Evolutionary conservation across 2,888 invertebrate species (phyloP), one percentile per base, ranked within the genome.

Genomic region (Trachelus troglodyta): DNA sequence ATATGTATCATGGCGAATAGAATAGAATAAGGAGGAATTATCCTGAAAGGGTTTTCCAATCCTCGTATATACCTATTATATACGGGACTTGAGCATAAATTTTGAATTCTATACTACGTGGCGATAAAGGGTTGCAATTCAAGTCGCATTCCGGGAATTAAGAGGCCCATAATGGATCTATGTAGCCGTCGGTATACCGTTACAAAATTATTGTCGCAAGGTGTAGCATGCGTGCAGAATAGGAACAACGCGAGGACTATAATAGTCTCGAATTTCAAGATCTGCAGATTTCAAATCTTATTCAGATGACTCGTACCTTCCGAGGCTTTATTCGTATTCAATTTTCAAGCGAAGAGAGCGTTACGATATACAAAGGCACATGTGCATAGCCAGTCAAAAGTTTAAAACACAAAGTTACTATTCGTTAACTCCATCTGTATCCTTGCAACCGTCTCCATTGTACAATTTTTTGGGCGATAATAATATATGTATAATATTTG

Each of bases 141-240:
- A 33, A 74, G 9, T 12, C 34, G 35, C 74, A 34, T 35, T 74
- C 74, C 23, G 3, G 74, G 35, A 74, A 74, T 34, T 34, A 74
- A 34, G 35, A 34, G 35, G 1, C 35, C 23, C 74, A 34, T 74
- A 74, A 74, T 33, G 74, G 37, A 0, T n/a, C 35, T 11, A 30
- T 4, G 34, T 9, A n/a, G 12, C 34, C 74, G 23, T 23, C 23
- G 68, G 69, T 69, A 34, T 78, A 79, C 74, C 73, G 79, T 79
- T 79, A 79, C 76, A 74, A 74, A 79, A 79, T 79, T 79, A 79
- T 74, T 35, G 35, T 35, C 31, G 71, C 71, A 71, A 71, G 30
- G 71, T 71, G 71, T 15, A 71, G 15, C 31, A 56, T 56, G 40
- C 40, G 15, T 56, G 23, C 40, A 56, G 23, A 23, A 9, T 56